phyloP scores from a whole-genome alignment of 2,797 vertebrate genomes.

The Xenentodon cancila region DNA sequence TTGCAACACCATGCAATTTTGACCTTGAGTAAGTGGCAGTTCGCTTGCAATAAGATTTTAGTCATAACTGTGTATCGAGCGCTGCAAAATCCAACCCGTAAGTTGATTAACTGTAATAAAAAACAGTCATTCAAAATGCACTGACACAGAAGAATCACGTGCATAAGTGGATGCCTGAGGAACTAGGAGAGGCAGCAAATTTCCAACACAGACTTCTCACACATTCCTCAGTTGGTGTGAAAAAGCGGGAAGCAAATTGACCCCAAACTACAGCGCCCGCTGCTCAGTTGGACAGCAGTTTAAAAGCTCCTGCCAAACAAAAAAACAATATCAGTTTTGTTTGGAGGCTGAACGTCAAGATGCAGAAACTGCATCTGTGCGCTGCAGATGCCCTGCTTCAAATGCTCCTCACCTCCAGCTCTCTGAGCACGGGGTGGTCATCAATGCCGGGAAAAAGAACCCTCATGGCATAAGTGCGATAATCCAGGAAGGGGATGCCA shows the following conservation, averaged over 20 bases:
- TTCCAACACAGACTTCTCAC: conserved; percentile 2
- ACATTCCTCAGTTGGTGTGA: conserved; percentile 12
- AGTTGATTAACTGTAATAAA: conserved; percentile 11
- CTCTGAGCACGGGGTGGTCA: conserved; percentile 93
- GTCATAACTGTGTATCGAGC: background rate
- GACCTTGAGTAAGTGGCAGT: conserved; percentile 23
- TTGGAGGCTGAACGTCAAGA: conserved; percentile 49
- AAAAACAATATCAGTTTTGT: conserved; percentile 32
- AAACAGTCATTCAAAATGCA: background rate
- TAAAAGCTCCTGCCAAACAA: conserved; percentile 47
- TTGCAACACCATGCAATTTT: conserved; percentile 12
- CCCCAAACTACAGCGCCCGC: conserved; percentile 25
- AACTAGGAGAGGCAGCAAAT: conserved; percentile 1
- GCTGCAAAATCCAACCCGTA: conserved; percentile 6
- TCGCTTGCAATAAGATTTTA: conserved; percentile 8
- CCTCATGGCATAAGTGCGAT: conserved; percentile 93
- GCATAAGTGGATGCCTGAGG: background rate
- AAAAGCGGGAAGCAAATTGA: conserved; percentile 35
- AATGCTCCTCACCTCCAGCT: conserved; percentile 89
- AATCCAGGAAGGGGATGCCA: conserved; percentile 94
- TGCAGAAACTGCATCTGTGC: conserved; percentile 24
- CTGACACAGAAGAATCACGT: conserved; percentile 1
- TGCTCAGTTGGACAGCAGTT: conserved; percentile 35
- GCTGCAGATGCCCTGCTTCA: conserved; percentile 5
- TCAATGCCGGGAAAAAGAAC: conserved; percentile 98